Base-by-base conservation (phyloP, 2,113 vertebrate genomes). In the Rhagologus leucostigma region DNA sequence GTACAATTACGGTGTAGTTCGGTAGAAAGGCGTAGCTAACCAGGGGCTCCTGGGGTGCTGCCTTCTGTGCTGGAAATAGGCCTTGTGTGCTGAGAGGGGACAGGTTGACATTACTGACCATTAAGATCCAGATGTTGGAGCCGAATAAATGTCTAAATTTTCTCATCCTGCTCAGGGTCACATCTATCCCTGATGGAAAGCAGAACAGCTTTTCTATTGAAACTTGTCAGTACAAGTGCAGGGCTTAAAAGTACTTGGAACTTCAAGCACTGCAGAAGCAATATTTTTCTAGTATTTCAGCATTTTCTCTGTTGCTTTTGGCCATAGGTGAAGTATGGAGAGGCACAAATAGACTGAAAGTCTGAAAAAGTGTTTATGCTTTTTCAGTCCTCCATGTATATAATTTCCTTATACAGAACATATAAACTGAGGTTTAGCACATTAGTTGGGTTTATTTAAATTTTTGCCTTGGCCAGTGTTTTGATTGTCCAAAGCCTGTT, bases 381-480 rank as follows among this genome's bases (percentile, higher is more conserved):
- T 80, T 95, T 95, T 90, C 42, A 93, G 68, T 74, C 76, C 50
- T 87, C 90, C 35, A 39, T 70, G 42, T 83, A 87, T 93, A 55
- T 94, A 84, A 86, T 86, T 87, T 96, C 82, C 70, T 84, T 63
- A 65, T 52, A 50, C 63, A 92, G 68, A 90, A 81, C 59, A 35
- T 88, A 74, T 93, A 92, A 88, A 42, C 63, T 90, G 90, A 92
- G 95, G 85, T 94, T 95, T 95, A 97, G 88, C 92, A 69, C 64
- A 69, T 94, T 92, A 96, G 75, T 80, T 80, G 7, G 7, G 75
- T 92, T 94, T 96, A 68, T 89, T 94, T 84, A 78, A 91, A 52
- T 88, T 96, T 94, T 92, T 70, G 16, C 39, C 39, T 47, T 73
- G 78, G 53, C 75, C 55, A 49, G 20, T 10, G 1, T 75, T 95